A percentile compares a stretch with the other conserved stretches of the same genome.
Evolutionary conservation across 2,797 vertebrate species (phyloP).

Genomic region (Vipera latastei): DNA sequence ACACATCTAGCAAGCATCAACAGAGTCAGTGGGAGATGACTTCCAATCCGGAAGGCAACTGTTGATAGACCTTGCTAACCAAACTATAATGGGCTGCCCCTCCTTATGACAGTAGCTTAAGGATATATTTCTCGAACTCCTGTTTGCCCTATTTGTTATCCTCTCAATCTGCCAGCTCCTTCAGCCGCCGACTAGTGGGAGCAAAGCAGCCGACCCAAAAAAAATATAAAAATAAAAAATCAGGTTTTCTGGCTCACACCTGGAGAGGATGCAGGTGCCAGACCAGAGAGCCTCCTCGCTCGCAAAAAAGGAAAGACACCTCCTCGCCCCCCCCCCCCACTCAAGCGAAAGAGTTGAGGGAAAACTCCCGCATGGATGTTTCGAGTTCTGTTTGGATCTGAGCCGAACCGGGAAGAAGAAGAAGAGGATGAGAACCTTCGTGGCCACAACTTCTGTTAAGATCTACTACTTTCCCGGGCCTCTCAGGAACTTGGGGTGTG

Average conservation of each 20-base stretch:
- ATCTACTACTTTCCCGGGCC: background rate
- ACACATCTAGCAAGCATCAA: background rate
- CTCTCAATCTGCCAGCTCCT: background rate
- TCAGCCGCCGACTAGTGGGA: background rate
- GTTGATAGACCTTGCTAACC: background rate
- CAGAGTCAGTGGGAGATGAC: background rate
- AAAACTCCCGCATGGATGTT: background rate
- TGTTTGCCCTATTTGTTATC: background rate
- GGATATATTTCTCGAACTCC: background rate
- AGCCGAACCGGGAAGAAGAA: background rate
- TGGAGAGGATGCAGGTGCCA: background rate
- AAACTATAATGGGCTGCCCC: background rate
- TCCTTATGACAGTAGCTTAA: too few relatives aligned
- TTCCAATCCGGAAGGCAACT: background rate
- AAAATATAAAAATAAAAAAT: background rate
- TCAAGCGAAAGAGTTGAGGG: background rate
- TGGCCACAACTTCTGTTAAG: background rate
- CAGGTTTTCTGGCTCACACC: too few relatives aligned
- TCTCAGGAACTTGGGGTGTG: background rate
- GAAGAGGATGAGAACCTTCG: fast-evolving
- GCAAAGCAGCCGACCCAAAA: background rate
- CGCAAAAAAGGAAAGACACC: background rate
- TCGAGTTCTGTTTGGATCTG: background rate
- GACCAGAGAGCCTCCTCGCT: too few relatives aligned
- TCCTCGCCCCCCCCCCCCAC: too few relatives aligned